Evolutionary conservation across 2,888 invertebrate species (phyloP).

Genomic region (Eupithecia pulchellata): DNA sequence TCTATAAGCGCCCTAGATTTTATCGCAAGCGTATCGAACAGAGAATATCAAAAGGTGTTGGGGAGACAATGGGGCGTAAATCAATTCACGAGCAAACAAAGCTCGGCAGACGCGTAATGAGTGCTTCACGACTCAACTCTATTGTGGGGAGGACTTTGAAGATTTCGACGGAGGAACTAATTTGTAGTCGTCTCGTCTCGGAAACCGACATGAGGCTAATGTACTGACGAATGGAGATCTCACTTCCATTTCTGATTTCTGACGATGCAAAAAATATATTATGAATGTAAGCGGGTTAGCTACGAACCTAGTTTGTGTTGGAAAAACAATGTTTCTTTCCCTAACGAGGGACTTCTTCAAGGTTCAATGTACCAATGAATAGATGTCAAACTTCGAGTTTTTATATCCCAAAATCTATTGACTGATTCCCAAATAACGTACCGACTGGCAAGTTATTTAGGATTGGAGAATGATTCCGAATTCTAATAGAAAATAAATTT

Average conservation of each 20-base stretch:
- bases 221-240: conserved; percentile 58
- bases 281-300: too few species aligned
- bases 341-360: too few species aligned
- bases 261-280: neutral
- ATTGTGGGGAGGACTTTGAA: conserved; percentile 68
- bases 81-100: conserved; percentile 74
- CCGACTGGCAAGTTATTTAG: neutral
- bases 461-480: neutral
- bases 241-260: conserved; percentile 50
- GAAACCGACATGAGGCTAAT: conserved; percentile 59
- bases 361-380: too few species aligned
- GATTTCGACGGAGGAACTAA: conserved; percentile 67
- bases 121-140: conserved; percentile 57
- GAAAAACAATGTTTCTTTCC: too few species aligned
- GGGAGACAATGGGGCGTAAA: conserved; percentile 74
- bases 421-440: too few species aligned
- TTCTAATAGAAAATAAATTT: conserved; percentile 25
- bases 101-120: conserved; percentile 62
- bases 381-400: too few species aligned
- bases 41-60: conserved; percentile 47
- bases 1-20: conserved; percentile 48
- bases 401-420: too few species aligned
- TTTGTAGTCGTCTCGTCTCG: conserved; percentile 71
- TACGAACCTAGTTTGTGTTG: too few species aligned
- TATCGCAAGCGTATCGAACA: conserved; percentile 54